These are phyloP conservation scores for Pterois miles DNA, from an alignment of 2,797 vertebrate species.

Conservation along the genomic window DNA sequence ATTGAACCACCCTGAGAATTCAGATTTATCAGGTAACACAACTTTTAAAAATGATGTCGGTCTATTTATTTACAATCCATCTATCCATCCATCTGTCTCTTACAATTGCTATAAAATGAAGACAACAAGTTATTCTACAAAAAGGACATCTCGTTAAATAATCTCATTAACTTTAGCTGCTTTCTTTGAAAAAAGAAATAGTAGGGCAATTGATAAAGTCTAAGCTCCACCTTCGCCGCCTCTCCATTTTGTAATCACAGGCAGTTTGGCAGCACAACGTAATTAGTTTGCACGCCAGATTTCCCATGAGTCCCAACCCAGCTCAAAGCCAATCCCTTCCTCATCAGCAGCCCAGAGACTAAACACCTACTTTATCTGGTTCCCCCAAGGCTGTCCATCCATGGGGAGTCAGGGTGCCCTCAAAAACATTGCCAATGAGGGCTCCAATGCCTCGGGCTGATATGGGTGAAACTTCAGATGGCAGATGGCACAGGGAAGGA, in stretches of 20 bases:
- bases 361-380: constrained; percentile 86
- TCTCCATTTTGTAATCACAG: constrained; percentile 82
- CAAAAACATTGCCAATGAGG: constrained; percentile 79
- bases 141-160: constrained; percentile 68
- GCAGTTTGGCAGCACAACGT: constrained; percentile 80
- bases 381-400: constrained; percentile 80
- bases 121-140: constrained; percentile 35
- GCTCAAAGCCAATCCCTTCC: constrained; percentile 79
- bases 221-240: constrained; percentile 74
- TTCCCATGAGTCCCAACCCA: constrained; percentile 85
- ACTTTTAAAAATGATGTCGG: constrained; percentile 37
- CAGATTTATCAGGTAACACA: constrained; percentile 39
- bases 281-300: constrained; percentile 85
- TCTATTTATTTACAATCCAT: not conserved
- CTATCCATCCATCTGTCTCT: not conserved
- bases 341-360: constrained; percentile 82
- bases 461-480: constrained; percentile 82
- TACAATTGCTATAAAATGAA: constrained; percentile 38
- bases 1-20: constrained; percentile 62
- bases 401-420: constrained; percentile 80
- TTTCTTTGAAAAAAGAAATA: constrained; percentile 72
- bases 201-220: constrained; percentile 78
- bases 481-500: constrained; percentile 83
- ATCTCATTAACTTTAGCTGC: constrained; percentile 70
- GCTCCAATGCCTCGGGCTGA: constrained; percentile 80